These are phyloP conservation scores for Dicentrarchus labrax DNA, from an alignment of 2,113 vertebrate species.

Conservation along the genomic window DNA sequence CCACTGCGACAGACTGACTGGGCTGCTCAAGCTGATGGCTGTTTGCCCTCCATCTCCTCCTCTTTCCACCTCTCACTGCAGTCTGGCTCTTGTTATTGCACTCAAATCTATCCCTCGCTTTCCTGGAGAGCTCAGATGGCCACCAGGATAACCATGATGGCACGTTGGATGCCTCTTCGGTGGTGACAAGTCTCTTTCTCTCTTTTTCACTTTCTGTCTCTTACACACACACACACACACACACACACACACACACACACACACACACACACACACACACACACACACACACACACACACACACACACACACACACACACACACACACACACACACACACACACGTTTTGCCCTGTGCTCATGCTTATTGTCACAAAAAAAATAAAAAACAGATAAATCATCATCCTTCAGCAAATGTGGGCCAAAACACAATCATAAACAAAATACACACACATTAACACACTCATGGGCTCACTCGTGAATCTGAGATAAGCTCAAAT, in stretches of 20 bases:
- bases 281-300: constrained; percentile 14
- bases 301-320: background rate
- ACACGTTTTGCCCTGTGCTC: background rate
- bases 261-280: background rate
- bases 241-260: constrained; percentile 14
- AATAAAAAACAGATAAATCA: too few species aligned
- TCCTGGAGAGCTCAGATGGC: constrained; percentile 69
- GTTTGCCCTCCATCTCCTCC: constrained; percentile 55
- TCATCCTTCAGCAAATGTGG: too few species aligned
- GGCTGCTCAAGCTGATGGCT: constrained; percentile 52
- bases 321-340: constrained; percentile 14
- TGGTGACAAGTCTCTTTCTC: constrained; percentile 51
- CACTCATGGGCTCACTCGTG: constrained; percentile 13
- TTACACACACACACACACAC: background rate
- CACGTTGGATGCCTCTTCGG: constrained; percentile 42
- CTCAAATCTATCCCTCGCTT: constrained; percentile 56
- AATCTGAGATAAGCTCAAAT: constrained; percentile 62
- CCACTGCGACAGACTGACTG: constrained; percentile 61
- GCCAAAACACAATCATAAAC: constrained; percentile 39
- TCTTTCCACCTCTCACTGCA: constrained; percentile 42
- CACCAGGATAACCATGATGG: constrained; percentile 70
- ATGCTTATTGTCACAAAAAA: constrained; percentile 13
- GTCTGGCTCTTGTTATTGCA: constrained; percentile 64
- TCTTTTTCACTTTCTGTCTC: constrained; percentile 39
- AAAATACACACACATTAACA: constrained; percentile 32